Evolutionary conservation across 2,797 vertebrate species (phyloP).

Genomic region (Synaphobranchus kaupii): DNA sequence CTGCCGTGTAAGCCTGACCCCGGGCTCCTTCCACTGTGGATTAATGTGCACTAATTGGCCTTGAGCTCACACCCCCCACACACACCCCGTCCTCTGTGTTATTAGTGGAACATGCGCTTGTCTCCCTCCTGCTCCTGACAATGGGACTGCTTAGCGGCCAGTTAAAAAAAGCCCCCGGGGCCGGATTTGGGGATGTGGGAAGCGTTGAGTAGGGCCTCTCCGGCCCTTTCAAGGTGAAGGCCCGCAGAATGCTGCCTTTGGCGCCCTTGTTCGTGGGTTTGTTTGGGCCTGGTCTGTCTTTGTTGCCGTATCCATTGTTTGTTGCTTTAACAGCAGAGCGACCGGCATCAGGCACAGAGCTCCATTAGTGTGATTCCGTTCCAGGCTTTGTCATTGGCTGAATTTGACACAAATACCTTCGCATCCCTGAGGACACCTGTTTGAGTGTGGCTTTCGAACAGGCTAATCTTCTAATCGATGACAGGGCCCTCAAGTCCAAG

Average conservation of each 20-base stretch:
- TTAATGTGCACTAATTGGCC: constrained; percentile 21
- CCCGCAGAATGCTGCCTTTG: background rate
- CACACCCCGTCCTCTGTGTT: background rate
- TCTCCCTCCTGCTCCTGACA: background rate
- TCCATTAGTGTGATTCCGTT: background rate
- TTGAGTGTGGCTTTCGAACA: background rate
- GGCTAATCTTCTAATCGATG: constrained; percentile 2
- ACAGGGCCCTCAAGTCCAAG: background rate
- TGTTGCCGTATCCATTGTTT: background rate
- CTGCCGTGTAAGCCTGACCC: background rate
- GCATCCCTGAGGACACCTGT: background rate
- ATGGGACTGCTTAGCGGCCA: background rate
- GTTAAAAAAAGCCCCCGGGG: background rate
- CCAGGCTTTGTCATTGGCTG: background rate
- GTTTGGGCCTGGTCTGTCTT: background rate
- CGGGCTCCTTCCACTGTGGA: background rate
- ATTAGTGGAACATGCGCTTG: background rate
- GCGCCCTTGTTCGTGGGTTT: background rate
- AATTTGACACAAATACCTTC: background rate
- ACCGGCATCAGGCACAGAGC: background rate
- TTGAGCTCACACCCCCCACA: background rate
- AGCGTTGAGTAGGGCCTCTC: background rate
- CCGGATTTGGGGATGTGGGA: constrained; percentile 13
- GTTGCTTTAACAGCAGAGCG: background rate
- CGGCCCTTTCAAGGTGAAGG: constrained; percentile 8